A percentile compares a stretch with the other conserved stretches of the same genome.
phyloP scores from a whole-genome alignment of 2,888 invertebrate species.

The Tenthredo livida region DNA sequence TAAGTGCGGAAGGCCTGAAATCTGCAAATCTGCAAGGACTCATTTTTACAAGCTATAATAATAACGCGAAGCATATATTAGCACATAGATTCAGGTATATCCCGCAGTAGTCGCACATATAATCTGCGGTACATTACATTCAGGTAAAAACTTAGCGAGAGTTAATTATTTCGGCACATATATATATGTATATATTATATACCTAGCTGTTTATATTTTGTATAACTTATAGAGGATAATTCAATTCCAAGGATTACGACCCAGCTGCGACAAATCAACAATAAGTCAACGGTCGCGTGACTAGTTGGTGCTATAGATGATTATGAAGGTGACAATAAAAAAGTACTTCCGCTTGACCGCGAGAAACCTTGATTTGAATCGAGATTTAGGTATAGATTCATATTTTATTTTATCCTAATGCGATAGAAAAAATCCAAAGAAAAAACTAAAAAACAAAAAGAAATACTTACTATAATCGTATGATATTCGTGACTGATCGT shows the following conservation, averaged over 20 bases:
- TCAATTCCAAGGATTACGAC: not conserved
- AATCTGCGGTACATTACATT: not conserved
- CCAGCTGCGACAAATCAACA: not conserved
- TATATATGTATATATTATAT: not conserved
- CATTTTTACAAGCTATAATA: not conserved
- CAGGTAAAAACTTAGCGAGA: not conserved
- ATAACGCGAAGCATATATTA: not conserved
- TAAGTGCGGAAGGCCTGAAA: not conserved
- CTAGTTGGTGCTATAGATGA: not conserved
- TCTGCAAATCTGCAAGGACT: not conserved
- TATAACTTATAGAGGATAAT: not conserved
- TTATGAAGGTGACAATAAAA: conserved; percentile 22
- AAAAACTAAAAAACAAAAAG: not conserved
- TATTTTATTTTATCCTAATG: not conserved
- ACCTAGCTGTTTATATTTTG: not conserved
- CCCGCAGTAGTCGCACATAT: not conserved
- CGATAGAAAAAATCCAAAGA: not conserved
- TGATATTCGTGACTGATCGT: not conserved
- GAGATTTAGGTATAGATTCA: not conserved
- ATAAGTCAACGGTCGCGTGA: conserved; percentile 31
- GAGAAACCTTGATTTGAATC: conserved; percentile 34
- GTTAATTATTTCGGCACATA: not conserved
- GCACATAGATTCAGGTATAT: no score
- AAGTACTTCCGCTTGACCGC: conserved; percentile 32
- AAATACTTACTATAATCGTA: not conserved